Base-by-base conservation (phyloP, 2,888 invertebrate species). In the Panzeria rudis region DNA sequence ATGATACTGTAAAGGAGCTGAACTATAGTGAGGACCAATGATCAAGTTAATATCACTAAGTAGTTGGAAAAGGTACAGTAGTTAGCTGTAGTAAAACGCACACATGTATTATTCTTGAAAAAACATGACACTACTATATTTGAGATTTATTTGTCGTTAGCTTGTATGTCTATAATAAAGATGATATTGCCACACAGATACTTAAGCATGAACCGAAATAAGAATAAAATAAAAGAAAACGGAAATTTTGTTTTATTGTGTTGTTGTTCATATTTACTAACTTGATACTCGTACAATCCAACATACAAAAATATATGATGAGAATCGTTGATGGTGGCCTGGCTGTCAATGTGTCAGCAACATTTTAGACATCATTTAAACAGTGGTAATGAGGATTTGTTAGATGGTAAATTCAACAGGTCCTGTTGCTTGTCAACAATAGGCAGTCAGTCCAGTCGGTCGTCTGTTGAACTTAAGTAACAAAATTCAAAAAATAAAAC, bases 321-420 rank as follows among this genome's bases (percentile, higher is more conserved):
- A 85, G 87, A 87, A 87, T 76, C 88, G 61, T 73, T 83, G 86
- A 80, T 85, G 88, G 88, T 87, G 88, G 87, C 84, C 75, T 47
- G 76, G 86, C 80, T 88, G 88, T 87, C 87, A 87, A 86, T 84
- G 86, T 87, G 87, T 87, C 87, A 86, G 86, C 86, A 84, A 79
- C 66, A 80, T 77, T 86, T 83, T 77, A 78, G 78, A 79, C 82
- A 86, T 80, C 77, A 77, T 81, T 86, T 80, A 79, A 83, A 44
- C 83, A 77, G 86, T 75, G 86, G 86, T 88, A 88, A 88, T 88
- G 87, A 87, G 87, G 85, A 86, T 73, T 80, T 79, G 86, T 80
- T 82, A 84, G 83, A 77, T 73, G 61, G 29, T 77, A 54, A 68
- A 72, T 71, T 79, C 86, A 86, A 78, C 86, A 86, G 71, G 85